Evolutionary conservation across 2,113 vertebrate species (phyloP).

Genomic region (Chamaetylas fuelleborni): DNA sequence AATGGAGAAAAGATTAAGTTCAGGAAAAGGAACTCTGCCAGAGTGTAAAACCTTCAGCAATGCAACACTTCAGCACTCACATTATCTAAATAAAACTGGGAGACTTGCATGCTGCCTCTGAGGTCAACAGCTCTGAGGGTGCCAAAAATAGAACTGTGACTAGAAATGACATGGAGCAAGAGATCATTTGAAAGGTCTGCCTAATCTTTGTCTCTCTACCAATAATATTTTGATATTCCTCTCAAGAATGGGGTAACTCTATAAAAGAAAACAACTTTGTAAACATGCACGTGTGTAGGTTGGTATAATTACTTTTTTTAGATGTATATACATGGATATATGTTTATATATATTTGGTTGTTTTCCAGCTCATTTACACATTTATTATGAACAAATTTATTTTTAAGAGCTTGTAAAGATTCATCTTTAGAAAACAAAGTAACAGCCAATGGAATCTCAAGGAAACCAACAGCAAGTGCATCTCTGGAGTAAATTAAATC

Average conservation of each 20-base stretch:
- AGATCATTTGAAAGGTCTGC: not conserved
- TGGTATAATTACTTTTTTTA: not conserved
- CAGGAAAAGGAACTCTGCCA: not conserved
- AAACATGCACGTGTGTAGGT: not conserved
- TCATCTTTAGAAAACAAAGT: not conserved
- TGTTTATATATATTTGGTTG: not conserved
- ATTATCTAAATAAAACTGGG: not conserved
- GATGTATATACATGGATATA: not conserved
- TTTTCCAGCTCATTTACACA: not conserved
- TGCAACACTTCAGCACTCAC: not conserved
- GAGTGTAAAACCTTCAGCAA: not conserved
- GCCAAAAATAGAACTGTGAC: constrained; percentile 31
- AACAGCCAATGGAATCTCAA: not conserved
- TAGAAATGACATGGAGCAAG: not conserved
- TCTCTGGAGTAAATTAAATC: not conserved
- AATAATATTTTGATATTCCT: not conserved
- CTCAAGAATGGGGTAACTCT: not conserved
- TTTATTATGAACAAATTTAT: not conserved
- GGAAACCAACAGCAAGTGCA: not conserved
- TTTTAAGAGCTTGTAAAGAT: not conserved
- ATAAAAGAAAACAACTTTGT: not conserved
- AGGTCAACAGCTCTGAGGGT: not conserved
- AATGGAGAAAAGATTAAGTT: not conserved
- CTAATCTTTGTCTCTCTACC: not conserved
- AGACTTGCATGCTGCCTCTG: not conserved